Evolutionary conservation across 2,113 vertebrate species (phyloP).

Genomic region (Pagrus major): DNA sequence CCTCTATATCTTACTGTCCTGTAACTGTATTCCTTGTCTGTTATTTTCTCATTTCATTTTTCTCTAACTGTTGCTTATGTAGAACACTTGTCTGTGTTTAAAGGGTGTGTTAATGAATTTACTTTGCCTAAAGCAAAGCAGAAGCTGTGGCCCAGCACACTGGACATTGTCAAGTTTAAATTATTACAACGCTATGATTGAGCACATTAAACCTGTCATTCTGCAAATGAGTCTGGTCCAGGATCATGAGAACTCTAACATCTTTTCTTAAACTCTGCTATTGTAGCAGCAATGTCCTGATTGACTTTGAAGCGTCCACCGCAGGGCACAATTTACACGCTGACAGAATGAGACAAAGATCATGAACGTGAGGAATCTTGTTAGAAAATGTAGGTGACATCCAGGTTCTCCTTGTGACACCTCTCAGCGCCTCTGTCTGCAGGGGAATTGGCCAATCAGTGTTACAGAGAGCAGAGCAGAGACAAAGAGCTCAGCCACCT

Average conservation of each 20-base stretch:
- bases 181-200: neutral
- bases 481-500: constrained; percentile 45
- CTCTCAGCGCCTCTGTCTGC: constrained; percentile 27
- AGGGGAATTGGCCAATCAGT: constrained; percentile 41
- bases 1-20: neutral
- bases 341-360: constrained; percentile 31
- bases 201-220: neutral
- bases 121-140: neutral
- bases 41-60: neutral
- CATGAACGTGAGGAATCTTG: constrained; percentile 27
- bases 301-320: constrained; percentile 28
- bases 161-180: neutral
- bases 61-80: neutral
- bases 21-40: neutral
- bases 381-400: constrained; percentile 46
- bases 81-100: neutral
- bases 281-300: neutral
- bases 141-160: neutral
- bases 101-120: neutral
- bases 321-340: constrained; percentile 27
- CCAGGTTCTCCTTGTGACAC: constrained; percentile 29
- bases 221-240: constrained; percentile 1
- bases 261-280: constrained; percentile 8
- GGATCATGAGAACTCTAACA: neutral
- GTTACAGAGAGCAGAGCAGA: constrained; percentile 13